Conservation (phyloP, 2,888 invertebrate species). For the Morpho achilles region DNA sequence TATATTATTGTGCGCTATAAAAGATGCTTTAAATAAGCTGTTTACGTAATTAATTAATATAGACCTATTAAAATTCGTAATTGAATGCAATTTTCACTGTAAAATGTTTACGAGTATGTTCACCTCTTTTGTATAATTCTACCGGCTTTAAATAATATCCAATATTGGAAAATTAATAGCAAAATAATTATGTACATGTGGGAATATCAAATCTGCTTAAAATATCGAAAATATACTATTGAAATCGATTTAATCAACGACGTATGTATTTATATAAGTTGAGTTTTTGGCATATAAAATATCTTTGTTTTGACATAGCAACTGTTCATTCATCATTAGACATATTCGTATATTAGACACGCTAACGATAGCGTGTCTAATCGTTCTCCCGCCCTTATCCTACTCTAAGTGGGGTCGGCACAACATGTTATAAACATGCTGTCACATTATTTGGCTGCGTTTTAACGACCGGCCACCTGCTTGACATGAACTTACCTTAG, state of each 20-base stretch:
- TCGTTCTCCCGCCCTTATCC: no score
- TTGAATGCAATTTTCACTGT: background rate
- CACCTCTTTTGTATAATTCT: background rate
- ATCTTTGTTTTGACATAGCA: no score
- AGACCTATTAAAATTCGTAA: background rate
- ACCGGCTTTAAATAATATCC: conserved; percentile 13
- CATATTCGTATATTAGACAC: no score
- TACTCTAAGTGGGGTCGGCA: no score
- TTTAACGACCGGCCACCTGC: no score
- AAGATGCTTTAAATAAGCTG: background rate
- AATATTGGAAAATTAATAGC: conserved; percentile 11
- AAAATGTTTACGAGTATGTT: conserved; percentile 1
- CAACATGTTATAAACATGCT: no score
- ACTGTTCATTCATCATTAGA: no score
- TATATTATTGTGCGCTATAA: background rate
- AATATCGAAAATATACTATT: conserved; percentile 20
- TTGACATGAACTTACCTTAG: no score
- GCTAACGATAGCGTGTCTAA: no score
- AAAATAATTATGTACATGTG: conserved; percentile 9
- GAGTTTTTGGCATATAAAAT: no score
- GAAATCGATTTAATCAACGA: conserved; percentile 7
- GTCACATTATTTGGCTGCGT: no score
- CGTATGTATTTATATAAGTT: no score
- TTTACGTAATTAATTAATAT: background rate
- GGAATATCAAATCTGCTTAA: conserved; percentile 16